Evolutionary conservation across 2,113 vertebrate genomes (phyloP), one percentile per base, ranked within the genome.

Genomic region (Cephalopterus ornatus): DNA sequence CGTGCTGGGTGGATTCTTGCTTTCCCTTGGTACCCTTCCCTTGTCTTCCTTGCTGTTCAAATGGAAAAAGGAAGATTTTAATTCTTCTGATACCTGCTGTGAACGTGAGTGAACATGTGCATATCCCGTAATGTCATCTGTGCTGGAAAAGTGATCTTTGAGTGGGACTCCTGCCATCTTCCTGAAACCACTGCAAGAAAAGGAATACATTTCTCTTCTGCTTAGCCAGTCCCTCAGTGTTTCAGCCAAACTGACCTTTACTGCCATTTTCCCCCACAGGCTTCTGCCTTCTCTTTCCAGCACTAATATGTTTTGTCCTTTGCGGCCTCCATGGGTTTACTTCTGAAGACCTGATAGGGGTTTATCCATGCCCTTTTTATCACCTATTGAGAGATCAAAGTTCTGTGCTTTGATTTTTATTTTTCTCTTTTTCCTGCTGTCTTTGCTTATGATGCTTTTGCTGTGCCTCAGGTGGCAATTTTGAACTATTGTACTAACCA

Each of bases 211-310:
- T 92, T 88, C 32, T 82, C 23, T 73, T 70, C 72, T 92, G 80
- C 73, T 77, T 91, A 95, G 68, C 63, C 47, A 86, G 82, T 59
- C 59, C 41, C 46, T 74, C 50, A n/a, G 72, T 33, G 50, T 77
- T 95, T 86, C 68, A 93, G 68, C 61, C 61, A 63, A 74, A 50
- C 61, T 95, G 94, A 88, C 89, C 83, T 95, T 86, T 92, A 56
- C 52, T 92, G 93, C 68, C 15, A 6, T 85, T 85, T 62, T 33
- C 32, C 28, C 55, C 30, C 14, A 2, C 35, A 76, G 93, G 71
- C 53, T 92, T 93, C 63, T 83, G 50, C 61, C 70, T 24, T 89
- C 22, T 74, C 27, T 93, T 90, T 74, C 37, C 26, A 76, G 66
- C n/a, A 61, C 23, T 76, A 70, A 33, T 71, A 19, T 17, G 6